Conservation (phyloP, 2,797 vertebrate species). For the Girardinus metallicus region DNA sequence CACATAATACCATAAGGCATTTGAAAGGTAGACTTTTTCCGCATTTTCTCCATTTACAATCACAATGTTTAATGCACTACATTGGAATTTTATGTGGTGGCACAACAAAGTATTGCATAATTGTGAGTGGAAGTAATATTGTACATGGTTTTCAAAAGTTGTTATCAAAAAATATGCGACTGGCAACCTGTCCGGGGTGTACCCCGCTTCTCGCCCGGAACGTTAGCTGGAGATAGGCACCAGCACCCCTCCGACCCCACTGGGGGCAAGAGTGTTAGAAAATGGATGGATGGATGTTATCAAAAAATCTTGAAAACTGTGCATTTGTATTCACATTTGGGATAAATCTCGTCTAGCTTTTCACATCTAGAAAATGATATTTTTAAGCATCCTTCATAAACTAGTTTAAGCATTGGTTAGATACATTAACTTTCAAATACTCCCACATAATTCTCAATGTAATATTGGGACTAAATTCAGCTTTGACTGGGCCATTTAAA, state of each 20-base stretch:
- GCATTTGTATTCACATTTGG: not conserved
- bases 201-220: no score
- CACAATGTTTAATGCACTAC: not conserved
- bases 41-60: not conserved
- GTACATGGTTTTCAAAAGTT: not conserved
- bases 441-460: not conserved
- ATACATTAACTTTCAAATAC: not conserved
- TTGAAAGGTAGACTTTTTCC: not conserved
- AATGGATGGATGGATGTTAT: no score
- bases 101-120: not conserved
- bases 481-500: not conserved
- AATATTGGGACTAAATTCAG: not conserved
- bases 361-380: not conserved
- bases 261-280: no score
- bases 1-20: not conserved
- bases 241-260: no score
- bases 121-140: not conserved
- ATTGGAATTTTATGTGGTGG: not conserved
- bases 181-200: no score
- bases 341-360: not conserved
- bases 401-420: not conserved
- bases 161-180: no score
- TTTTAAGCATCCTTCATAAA: not conserved
- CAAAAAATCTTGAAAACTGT: not conserved
- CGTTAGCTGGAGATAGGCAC: no score